These are phyloP conservation scores for Channa striata DNA, from an alignment of 2,797 vertebrate genomes.

Conservation along the genomic window DNA sequence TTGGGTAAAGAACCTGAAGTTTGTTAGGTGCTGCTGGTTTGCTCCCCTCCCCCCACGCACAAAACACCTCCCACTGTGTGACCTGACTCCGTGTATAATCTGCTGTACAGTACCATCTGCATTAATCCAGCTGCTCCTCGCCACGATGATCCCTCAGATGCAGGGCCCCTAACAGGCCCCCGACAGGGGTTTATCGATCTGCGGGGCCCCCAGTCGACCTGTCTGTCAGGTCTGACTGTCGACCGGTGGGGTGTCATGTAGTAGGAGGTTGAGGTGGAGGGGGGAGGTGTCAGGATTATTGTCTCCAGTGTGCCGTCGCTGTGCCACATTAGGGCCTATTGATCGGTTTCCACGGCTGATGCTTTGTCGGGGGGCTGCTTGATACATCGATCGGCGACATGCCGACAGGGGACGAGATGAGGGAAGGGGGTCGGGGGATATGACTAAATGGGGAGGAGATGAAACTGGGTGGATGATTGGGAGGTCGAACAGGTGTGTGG, in stretches of 20 bases:
- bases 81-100: no score
- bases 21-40: no score
- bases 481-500: constrained; percentile 3
- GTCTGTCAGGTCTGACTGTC: constrained; percentile 57
- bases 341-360: constrained; percentile 79
- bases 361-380: constrained; percentile 78
- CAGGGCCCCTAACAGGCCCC: constrained; percentile 41
- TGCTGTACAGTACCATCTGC: constrained; percentile 28
- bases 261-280: constrained; percentile 27
- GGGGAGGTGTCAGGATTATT: constrained; percentile 75
- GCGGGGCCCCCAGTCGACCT: constrained; percentile 47
- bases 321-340: constrained; percentile 82
- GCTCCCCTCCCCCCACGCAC: no score
- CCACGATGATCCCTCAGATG: constrained; percentile 25
- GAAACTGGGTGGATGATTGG: neutral
- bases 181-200: constrained; percentile 52
- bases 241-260: constrained; percentile 45
- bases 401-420: constrained; percentile 62
- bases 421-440: constrained; percentile 19
- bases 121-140: constrained; percentile 43
- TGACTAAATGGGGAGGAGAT: constrained; percentile 1
- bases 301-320: constrained; percentile 79
- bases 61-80: no score
- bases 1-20: no score
- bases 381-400: constrained; percentile 80